Base-by-base conservation (phyloP, 2,888 invertebrate species). In the Rambutsinella grinnellia region DNA sequence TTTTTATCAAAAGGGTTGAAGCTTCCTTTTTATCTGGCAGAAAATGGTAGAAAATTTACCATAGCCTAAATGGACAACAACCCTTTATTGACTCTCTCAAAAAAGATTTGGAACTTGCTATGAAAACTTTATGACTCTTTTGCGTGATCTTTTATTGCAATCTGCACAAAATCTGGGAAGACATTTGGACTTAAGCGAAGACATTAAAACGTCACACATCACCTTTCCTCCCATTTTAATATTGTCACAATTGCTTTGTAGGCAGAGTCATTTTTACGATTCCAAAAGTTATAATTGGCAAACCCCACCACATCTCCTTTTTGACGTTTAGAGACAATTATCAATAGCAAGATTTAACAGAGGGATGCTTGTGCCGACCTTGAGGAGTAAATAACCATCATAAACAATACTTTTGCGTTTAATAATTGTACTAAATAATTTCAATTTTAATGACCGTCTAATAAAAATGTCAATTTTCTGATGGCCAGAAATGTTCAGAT, bases 1-100 rank as follows among this genome's bases (percentile, higher is more conserved):
- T 58, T 56, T 19, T 54, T 19, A 51, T 60, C 44, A 72, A 74
- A n/a, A 74, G 74, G 74, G 74, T 74, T 74, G 63, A 51, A 21
- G 51, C 63, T 65, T 65, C 74, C 74, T 74, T 74, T 44, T 74
- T 60, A 17, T 24, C 23, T 13, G 23, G 54, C 26, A 24, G 17
- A 23, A 36, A 57, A 36, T 5, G 13, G 36, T 36, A 36, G 36
- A 36, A 36, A 36, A 49, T 10, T 49, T 49, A 49, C n/a, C 36
- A 36, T 36, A 5, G 13, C 36, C 36, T 36, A 36, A 36, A 36
- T 36, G 36, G 13, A 36, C 36, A 36, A 36, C 13, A 36, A 36
- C 36, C 36, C 36, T 36, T 5, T 36, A 36, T 36, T 36, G 36
- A 36, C 36, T 36, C 13, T 13, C 36, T 36, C n/a, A n/a, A n/a